Evolutionary conservation across 2,888 invertebrate genomes (phyloP), one percentile per base, ranked within the genome.

Genomic region (Dione vanillae): DNA sequence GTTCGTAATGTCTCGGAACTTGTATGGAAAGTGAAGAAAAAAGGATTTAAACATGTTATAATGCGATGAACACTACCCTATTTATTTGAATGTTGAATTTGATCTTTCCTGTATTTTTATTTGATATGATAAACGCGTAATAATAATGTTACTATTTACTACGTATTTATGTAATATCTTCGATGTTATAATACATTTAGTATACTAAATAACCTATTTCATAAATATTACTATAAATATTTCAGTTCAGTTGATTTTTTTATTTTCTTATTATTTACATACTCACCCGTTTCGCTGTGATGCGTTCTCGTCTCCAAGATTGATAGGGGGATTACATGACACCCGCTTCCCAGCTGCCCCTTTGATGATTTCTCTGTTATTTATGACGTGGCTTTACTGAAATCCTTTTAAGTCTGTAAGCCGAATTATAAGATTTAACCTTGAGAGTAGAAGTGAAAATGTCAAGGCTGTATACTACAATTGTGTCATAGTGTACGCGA

Each of bases 361-460:
- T 61, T 61, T 61, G 61, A 61, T 45, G 61, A 45, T 45, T 61
- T 61, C 61, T 61, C 16, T 27, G 43, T 61, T 61, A 61, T 61
- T 61, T 61, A 45, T 20, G 61, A 43, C 9, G 45, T 45, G 61
- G 61, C n/a, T 61, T 12, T 45, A 27, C 45, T 16, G n/a, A 61
- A 43, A 61, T 61, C 27, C 35, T 45, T 61, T 61, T 61, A 61
- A 61, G 35, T 61, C 11, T 45, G 27, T 35, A 35, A 61, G 27
- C 45, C 11, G 27, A 45, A 61, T 45, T 61, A n/a, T 65, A 52
- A 64, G 69, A 67, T 75, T 73, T 74, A 74, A 76, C 74, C 69
- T 88, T 85, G 85, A 86, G 85, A 81, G 81, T 78, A 79, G 80
- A 79, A 85, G 11, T 16, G 56, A 40, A 16, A 40, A 16, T 37